Conservation (phyloP, 2,888 invertebrate species). For the Tetheella fluctuosa region DNA sequence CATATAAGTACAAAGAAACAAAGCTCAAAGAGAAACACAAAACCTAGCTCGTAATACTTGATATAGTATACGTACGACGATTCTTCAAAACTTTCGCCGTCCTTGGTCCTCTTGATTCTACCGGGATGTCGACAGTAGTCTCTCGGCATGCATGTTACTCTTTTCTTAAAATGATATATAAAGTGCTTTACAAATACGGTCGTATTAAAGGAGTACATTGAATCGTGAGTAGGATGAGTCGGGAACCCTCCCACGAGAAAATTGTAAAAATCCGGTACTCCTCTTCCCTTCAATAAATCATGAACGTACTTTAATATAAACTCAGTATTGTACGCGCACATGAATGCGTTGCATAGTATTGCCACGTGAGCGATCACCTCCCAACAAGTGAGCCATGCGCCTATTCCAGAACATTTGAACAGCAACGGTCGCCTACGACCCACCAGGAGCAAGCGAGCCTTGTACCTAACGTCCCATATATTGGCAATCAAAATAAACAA, state of each 20-base stretch:
- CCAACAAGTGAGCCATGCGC: conserved; percentile 1
- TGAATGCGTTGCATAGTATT: background rate
- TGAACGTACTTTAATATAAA: background rate
- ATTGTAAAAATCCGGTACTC: background rate
- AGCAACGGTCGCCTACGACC: conserved; percentile 7
- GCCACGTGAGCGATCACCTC: background rate
- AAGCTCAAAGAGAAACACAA: background rate
- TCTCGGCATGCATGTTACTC: background rate
- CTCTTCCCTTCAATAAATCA: background rate
- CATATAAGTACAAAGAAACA: background rate
- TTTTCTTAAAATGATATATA: no score
- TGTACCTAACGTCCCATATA: conserved; percentile 6
- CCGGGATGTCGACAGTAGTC: background rate
- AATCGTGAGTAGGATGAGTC: no score
- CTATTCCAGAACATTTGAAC: conserved; percentile 3
- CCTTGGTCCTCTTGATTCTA: background rate
- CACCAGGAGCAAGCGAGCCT: background rate
- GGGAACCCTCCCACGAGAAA: background rate
- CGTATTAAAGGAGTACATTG: no score
- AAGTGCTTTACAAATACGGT: no score
- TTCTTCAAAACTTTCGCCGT: background rate
- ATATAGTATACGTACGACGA: background rate
- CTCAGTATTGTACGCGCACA: background rate
- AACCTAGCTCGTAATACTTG: background rate
- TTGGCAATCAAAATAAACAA: background rate